Conservation (phyloP, 2,113 vertebrate species). For the Pterocles burchelli region DNA sequence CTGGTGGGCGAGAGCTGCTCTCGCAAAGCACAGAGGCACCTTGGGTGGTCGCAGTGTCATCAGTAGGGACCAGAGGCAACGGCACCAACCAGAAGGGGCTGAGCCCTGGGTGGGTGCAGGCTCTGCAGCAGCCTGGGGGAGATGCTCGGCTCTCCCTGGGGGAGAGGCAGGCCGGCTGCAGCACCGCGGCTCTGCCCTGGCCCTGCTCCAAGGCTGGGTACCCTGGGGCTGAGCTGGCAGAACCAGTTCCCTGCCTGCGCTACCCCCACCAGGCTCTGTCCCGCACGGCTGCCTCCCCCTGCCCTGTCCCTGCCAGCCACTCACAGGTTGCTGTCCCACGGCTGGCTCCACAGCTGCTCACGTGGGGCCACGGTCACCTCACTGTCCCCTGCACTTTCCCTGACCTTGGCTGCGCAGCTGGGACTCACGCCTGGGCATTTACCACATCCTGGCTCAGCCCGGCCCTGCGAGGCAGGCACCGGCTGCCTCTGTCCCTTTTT, state of each 20-base stretch:
- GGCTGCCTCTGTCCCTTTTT: neutral
- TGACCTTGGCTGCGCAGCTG: neutral
- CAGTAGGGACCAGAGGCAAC: neutral
- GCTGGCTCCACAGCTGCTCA: neutral
- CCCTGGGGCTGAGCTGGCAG: neutral
- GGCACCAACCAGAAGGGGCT: neutral
- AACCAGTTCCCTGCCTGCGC: neutral
- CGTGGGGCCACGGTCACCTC: neutral
- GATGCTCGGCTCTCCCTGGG: rapidly evolving
- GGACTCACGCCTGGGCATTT: rapidly evolving
- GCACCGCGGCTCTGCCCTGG: neutral
- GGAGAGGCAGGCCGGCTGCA: neutral
- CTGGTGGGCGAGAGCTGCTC: neutral
- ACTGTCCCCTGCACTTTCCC: neutral
- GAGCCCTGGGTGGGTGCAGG: rapidly evolving
- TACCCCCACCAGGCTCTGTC: neutral
- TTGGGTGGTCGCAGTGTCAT: neutral
- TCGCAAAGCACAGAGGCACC: neutral
- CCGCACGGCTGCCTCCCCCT: neutral
- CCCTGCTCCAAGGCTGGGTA: neutral
- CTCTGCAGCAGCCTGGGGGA: neutral
- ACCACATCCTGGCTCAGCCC: neutral
- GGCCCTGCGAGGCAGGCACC: neutral
- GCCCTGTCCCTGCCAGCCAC: neutral
- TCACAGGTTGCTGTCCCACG: neutral